Base-by-base conservation (phyloP, 2,888 invertebrate genomes). In the Podabrus alpinus region DNA sequence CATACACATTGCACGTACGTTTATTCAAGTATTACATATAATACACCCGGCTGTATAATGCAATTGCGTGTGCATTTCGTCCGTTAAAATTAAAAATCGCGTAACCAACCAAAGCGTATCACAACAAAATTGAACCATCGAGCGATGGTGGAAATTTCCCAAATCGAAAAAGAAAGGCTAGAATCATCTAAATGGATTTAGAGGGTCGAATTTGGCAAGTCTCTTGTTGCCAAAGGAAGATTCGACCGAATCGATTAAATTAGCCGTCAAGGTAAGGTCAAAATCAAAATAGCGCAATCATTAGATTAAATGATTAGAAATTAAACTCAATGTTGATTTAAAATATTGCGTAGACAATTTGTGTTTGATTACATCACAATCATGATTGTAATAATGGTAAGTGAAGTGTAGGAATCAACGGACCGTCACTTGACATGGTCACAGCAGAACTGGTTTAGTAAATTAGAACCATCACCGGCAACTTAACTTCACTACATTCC, bases 401-500 rank as follows among this genome's bases (percentile, higher is more conserved):
- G 73, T 66, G 71, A 74, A 76, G 75, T 71, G 71, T 71, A 81
- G 80, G 81, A 85, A 81, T 83, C 84, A 84, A 83, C 84, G 81
- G 81, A 84, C 85, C 86, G 84, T 84, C 84, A 81, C 86, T 84
- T 86, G 86, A 86, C 86, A 86, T 86, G 86, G 86, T 86, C 85
- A 86, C 83, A 84, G 62, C 83, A 75, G 85, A 86, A 86, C 86
- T 86, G 86, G 86, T 86, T 86, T 86, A 86, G 84, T 86, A 86
- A 86, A 86, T 86, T 86, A 85, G 86, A 85, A 81, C 85, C 86
- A 86, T 85, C 84, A 83, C 83, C 82, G 84, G 82, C 84, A 83
- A 84, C 79, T n/a, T 79, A 82, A 83, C 82, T 82, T 83, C 82
- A 82, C 82, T 82, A 82, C 83, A 82, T 82, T 83, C 83, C 82